Base-by-base conservation (phyloP, 2,888 invertebrate genomes). In the Andricus curvator region DNA sequence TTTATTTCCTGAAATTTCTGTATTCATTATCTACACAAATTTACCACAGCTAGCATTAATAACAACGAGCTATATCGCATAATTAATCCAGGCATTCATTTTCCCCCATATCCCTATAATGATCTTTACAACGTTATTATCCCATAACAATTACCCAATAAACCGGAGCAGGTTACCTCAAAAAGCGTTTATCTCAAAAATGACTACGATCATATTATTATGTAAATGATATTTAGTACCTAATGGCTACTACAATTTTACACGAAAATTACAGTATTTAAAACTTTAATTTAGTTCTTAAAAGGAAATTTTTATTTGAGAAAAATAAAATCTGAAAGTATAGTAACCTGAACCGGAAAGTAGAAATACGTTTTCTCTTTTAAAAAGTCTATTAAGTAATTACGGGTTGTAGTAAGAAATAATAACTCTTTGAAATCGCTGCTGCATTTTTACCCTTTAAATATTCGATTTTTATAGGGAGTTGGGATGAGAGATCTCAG, bases 91-190 rank as follows among this genome's bases (percentile, higher is more conserved):
- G 17, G 25, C 48, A 51, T 51, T 29, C 20, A 70, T 29, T 70
- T 51, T 11, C 44, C 41, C 11, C 13, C 48, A n/a, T 48, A 29
- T 51, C 65, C 29, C 17, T 29, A 48, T 70, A 48, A 51, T 70
- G 70, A 70, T 70, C 22, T 70, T 70, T 70, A 48, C 25, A 70
- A 51, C 51, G 48, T 70, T 70, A 70, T 70, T 70, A 29, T 20
- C 29, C 15, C 20, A 29, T 9, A 51, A 48, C 70, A 70, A 29
- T 51, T 51, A 51, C 48, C 48, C 25, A 29, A 51, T 70, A 44
- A 25, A 70, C 17, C 15, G 13, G n/a, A 56, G n/a, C n/a, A 0
- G 8, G 3, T 70, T 51, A 51, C 29, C 44, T 51, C 70, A 68
- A 68, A 68, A 68, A 44, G 44, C 44, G 67, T n/a, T 44, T 68